These are phyloP conservation scores for Mionectes olivaceus DNA, from an alignment of 2,797 vertebrate genomes.

Conservation along the genomic window DNA sequence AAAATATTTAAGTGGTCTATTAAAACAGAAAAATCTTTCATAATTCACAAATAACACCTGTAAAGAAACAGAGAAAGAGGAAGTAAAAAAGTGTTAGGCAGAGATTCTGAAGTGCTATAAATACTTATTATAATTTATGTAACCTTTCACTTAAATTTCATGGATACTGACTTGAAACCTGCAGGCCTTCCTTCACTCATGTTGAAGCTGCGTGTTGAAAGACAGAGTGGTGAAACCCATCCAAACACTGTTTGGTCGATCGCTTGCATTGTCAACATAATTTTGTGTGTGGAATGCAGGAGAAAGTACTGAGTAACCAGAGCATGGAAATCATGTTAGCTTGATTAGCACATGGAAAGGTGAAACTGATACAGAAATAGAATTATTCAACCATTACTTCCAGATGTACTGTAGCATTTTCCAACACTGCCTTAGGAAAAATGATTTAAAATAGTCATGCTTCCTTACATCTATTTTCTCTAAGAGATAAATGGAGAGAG, in stretches of 20 bases:
- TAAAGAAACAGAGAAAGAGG: not conserved
- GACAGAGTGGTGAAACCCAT: not conserved
- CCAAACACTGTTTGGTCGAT: not conserved
- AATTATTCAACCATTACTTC: not conserved
- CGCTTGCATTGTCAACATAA: not conserved
- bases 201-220: not conserved
- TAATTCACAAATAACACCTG: not conserved
- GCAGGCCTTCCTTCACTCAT: not conserved
- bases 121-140: not conserved
- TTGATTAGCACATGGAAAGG: not conserved
- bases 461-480: not conserved
- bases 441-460: not conserved
- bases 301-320: not conserved
- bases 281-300: not conserved
- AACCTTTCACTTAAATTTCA: not conserved
- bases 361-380: not conserved
- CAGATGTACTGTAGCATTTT: not conserved
- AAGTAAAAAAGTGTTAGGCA: not conserved
- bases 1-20: conserved; percentile 17
- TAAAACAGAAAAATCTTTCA: not conserved
- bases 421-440: not conserved
- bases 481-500: not conserved
- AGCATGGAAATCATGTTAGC: not conserved
- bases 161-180: not conserved
- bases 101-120: not conserved